Percentiles rank a stretch among this genome's conserved stretches.
These are phyloP conservation scores for Adelognathus sp. DNA, from an alignment of 2,888 invertebrate genomes.

Conservation along the genomic window DNA sequence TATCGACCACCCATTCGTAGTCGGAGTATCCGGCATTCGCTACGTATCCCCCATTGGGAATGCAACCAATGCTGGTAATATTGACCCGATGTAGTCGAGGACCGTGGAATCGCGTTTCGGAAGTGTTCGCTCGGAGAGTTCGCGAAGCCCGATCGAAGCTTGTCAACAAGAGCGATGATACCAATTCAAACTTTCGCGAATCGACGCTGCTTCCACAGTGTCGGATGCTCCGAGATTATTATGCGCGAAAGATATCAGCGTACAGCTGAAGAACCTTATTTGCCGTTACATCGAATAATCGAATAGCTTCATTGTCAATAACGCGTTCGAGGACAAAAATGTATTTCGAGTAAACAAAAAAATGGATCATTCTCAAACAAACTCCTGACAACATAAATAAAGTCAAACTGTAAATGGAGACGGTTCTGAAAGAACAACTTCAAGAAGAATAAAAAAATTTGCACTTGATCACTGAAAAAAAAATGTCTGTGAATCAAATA, in stretches of 20 bases:
- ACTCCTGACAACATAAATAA: too few relatives aligned
- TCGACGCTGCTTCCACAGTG: neutral
- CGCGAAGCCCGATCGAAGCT: neutral
- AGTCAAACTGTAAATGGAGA: too few relatives aligned
- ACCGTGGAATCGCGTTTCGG: neutral
- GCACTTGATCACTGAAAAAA: neutral
- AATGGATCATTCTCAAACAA: too few relatives aligned
- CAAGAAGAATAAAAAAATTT: neutral
- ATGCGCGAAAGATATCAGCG: neutral
- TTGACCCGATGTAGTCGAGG: neutral
- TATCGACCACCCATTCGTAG: neutral
- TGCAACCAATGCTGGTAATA: neutral
- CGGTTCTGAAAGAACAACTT: neutral
- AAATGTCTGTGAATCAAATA: too few relatives aligned
- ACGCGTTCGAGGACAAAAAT: too few relatives aligned
- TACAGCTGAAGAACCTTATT: neutral
- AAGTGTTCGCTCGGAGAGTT: neutral
- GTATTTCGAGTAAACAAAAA: neutral
- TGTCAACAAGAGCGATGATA: slow-evolving; percentile 13
- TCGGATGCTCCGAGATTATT: neutral
- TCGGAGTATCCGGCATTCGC: neutral
- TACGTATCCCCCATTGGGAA: too few relatives aligned
- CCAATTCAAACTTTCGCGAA: neutral
- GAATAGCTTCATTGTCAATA: neutral
- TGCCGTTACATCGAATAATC: neutral